A percentile compares a stretch with the other conserved stretches of the same genome.
Conservation (phyloP, 1,140 invertebrate genomes). For the Hesperophylax magnus region DNA sequence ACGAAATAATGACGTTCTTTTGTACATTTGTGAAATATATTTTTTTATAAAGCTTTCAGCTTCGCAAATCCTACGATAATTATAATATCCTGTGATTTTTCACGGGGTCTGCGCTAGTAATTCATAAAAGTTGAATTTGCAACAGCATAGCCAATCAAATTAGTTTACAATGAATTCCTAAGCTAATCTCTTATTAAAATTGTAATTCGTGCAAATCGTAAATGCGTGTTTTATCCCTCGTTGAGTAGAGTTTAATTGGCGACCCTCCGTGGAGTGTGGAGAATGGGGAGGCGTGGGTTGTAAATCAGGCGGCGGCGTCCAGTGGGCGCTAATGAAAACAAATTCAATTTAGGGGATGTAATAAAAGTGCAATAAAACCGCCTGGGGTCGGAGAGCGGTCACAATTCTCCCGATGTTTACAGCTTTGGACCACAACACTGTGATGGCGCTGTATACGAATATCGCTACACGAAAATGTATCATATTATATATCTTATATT, state of each 20-base stretch:
- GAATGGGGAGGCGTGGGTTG: background rate
- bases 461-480: too few species aligned
- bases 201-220: background rate
- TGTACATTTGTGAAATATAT: too few species aligned
- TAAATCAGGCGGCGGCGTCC: background rate
- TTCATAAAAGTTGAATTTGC: too few species aligned
- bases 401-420: too few species aligned
- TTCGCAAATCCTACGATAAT: too few species aligned
- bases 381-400: background rate
- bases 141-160: background rate
- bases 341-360: conserved; percentile 22
- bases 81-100: too few species aligned
- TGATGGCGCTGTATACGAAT: too few species aligned
- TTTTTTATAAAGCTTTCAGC: too few species aligned
- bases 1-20: too few species aligned
- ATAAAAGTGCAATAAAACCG: conserved; percentile 32
- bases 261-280: background rate
- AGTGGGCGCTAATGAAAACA: conserved; percentile 23
- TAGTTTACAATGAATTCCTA: background rate
- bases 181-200: conserved; percentile 1
- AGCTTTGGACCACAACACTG: too few species aligned
- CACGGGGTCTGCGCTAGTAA: too few species aligned
- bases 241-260: background rate
- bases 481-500: too few species aligned
- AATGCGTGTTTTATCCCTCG: background rate